A percentile compares a stretch with the other conserved stretches of the same genome.
Evolutionary conservation across 2,888 invertebrate species (phyloP).

Genomic region (Physocephala rufipes): DNA sequence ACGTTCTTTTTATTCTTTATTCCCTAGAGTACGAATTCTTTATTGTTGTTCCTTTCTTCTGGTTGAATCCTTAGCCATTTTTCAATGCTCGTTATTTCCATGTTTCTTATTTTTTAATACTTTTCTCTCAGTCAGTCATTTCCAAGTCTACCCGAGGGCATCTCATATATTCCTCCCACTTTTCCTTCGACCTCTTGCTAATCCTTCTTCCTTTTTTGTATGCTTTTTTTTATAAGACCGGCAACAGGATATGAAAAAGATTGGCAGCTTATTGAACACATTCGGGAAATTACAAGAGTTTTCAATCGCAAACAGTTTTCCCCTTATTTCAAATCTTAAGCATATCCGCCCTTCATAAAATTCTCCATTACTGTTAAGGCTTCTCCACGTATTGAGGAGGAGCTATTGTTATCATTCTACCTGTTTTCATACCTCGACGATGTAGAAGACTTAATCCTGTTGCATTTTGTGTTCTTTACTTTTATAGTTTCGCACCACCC

Average conservation of each 20-base stretch:
- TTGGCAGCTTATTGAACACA: constrained; percentile 54
- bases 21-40: no score
- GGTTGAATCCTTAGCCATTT: neutral
- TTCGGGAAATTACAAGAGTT: constrained; percentile 64
- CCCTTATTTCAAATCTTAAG: neutral
- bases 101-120: neutral
- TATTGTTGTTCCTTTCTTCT: neutral
- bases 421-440: constrained; percentile 16
- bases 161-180: neutral
- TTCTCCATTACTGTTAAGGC: neutral
- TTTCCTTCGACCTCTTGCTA: neutral
- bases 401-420: constrained; percentile 7
- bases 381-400: neutral
- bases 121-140: no score
- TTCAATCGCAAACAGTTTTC: constrained; percentile 58
- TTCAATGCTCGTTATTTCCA: neutral
- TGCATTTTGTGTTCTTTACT: constrained; percentile 24
- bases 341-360: neutral
- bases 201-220: neutral
- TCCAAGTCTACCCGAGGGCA: no score
- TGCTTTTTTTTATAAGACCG: neutral
- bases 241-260: constrained; percentile 29
- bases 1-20: no score
- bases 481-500: neutral
- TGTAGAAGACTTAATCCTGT: constrained; percentile 22